Base-by-base conservation (phyloP, 2,888 invertebrate genomes). In the Amphimallon solstitiale region DNA sequence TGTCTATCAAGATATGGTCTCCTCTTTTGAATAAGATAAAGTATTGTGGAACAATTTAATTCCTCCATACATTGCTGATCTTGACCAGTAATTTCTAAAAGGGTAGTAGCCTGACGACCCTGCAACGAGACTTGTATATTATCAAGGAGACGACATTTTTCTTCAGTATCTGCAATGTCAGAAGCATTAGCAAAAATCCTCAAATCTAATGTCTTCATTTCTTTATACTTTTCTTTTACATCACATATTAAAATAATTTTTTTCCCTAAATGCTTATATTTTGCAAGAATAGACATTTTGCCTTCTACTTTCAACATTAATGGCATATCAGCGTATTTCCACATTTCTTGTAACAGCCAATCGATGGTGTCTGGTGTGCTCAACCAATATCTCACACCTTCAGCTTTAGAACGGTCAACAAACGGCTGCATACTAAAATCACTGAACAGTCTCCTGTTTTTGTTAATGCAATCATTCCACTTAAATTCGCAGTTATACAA, bases 211-310 rank as follows among this genome's bases (percentile, higher is more conserved):
- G 38, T n/a, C 5, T 14, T 6, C 21, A 56, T 23, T 23, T 56
- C 40, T 2, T 38, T 21, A 12, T 14, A n/a, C 7, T 6, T 40
- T 23, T n/a, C 40, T 12, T 23, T 40, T 3, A 12, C 2, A 2
- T n/a, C 21, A 7, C 40, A 40, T 40, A 56, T 7, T 3, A 56
- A n/a, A 1, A 56, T 56, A 40, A 56, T 23, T 23, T 56, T 56
- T 21, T 21, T 56, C 3, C 23, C 23, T 40, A 56, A 40, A 21
- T 56, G 56, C 19, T 12, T 10, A 10, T 56, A 56, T 14, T 43
- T 56, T 23, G 14, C 2, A 9, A 56, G 9, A 23, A 56, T 2
- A 6, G 40, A 56, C 2, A 56, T 0, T 12, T 40, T 38, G 21
- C 56, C 19, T 2, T 40, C 38, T 2, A 40, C 9, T 9, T 14